phyloP scores from a whole-genome alignment of 2,113 vertebrate species.

The Varanus salvator region DNA sequence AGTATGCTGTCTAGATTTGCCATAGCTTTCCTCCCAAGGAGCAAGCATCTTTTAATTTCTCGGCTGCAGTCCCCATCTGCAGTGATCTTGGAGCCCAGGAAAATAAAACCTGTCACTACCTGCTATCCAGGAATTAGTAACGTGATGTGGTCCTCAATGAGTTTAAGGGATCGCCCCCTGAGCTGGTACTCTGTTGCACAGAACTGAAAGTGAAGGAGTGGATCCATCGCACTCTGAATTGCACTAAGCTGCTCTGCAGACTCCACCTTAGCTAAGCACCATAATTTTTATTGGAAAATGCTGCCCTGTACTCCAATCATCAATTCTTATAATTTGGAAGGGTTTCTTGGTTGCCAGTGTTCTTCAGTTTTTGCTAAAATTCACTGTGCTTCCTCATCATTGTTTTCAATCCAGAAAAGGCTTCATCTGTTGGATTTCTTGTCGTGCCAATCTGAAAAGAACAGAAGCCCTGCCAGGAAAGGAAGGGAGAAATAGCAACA shows the following conservation, averaged over 20 bases:
- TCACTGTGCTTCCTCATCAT: not conserved
- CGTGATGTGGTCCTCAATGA: not conserved
- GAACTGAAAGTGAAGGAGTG: too few relatives aligned
- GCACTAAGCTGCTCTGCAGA: too few relatives aligned
- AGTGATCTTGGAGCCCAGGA: too few relatives aligned
- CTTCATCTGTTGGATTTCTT: not conserved
- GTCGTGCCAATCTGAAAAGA: not conserved
- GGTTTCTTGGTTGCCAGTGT: not conserved
- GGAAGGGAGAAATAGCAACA: not conserved
- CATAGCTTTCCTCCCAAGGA: too few relatives aligned
- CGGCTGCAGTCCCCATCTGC: too few relatives aligned
- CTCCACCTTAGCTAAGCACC: too few relatives aligned
- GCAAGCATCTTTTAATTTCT: too few relatives aligned
- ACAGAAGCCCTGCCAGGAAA: not conserved
- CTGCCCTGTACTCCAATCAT: not conserved
- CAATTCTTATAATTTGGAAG: not conserved
- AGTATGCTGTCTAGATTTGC: too few relatives aligned
- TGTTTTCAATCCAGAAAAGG: not conserved
- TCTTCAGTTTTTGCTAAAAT: not conserved
- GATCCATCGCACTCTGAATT: too few relatives aligned
- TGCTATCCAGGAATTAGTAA: not conserved
- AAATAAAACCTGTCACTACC: too few relatives aligned
- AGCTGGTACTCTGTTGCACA: too few relatives aligned
- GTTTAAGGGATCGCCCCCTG: not conserved
- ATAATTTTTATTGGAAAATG: too few relatives aligned